Evolutionary conservation across 2,888 invertebrate species (phyloP).

Genomic region (Drosophila maculinotata): DNA sequence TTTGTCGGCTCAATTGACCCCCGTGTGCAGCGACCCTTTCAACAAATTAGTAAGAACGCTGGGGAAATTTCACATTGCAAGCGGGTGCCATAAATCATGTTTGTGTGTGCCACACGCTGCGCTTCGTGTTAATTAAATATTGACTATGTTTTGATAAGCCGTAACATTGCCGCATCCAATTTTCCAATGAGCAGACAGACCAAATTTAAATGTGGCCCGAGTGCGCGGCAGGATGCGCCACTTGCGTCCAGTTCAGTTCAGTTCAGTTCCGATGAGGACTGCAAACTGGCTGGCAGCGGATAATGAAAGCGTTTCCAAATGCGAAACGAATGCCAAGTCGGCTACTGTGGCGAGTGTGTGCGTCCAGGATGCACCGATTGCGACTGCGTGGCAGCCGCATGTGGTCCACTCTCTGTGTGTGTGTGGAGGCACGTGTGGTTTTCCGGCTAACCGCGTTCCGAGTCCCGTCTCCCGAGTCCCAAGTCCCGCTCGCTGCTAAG

Average conservation of each 20-base stretch:
- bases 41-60: constrained; percentile 42
- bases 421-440: constrained; percentile 81
- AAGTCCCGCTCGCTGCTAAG: constrained; percentile 10
- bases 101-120: constrained; percentile 61
- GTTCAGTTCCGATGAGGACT: too few relatives aligned
- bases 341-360: constrained; percentile 72
- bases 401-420: constrained; percentile 53
- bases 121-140: constrained; percentile 81
- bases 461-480: not conserved
- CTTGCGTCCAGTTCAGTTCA: too few relatives aligned
- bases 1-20: constrained; percentile 56
- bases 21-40: constrained; percentile 34
- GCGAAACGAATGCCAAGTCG: constrained; percentile 80
- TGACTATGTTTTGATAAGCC: constrained; percentile 80
- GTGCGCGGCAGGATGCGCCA: constrained; percentile 73
- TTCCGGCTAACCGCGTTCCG: constrained; percentile 75
- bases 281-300: constrained; percentile 31
- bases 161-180: constrained; percentile 67
- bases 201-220: constrained; percentile 71
- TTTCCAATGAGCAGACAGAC: constrained; percentile 27
- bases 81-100: constrained; percentile 67
- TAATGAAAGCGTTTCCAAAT: constrained; percentile 83
- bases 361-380: constrained; percentile 45
- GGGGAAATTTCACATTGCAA: constrained; percentile 39
- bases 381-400: constrained; percentile 63